phyloP scores from a whole-genome alignment of 2,797 vertebrate genomes.

The Phoebastria nigripes region DNA sequence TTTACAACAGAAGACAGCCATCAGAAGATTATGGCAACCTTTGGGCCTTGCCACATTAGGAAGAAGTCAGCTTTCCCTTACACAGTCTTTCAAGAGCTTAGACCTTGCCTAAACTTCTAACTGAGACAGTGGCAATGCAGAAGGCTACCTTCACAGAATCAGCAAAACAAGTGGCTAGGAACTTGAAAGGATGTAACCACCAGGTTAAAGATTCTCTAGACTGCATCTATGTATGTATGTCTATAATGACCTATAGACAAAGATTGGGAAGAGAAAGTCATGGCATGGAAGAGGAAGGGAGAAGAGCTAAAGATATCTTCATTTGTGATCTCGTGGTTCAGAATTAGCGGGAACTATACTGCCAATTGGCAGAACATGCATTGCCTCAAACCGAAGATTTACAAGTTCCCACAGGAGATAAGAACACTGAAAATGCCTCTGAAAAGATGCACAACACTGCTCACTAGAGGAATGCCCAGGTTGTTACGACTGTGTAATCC shows the following conservation, averaged over 20 bases:
- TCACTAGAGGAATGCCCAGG: not conserved
- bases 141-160: not conserved
- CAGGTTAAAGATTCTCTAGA: not conserved
- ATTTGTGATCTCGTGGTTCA: not conserved
- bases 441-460: not conserved
- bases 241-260: not conserved
- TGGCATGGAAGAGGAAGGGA: not conserved
- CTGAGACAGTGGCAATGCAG: not conserved
- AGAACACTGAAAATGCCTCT: not conserved
- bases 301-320: not conserved
- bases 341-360: not conserved
- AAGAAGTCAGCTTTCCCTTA: not conserved
- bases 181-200: not conserved
- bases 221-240: fast-evolving
- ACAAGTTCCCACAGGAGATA: not conserved
- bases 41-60: not conserved
- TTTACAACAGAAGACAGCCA: not conserved
- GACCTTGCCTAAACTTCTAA: not conserved
- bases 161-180: not conserved
- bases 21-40: not conserved
- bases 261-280: not conserved
- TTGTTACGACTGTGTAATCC: not conserved
- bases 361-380: not conserved
- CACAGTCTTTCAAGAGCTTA: not conserved
- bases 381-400: not conserved